Conservation (phyloP, 2,888 invertebrate species). For the Epicampocera succincta region DNA sequence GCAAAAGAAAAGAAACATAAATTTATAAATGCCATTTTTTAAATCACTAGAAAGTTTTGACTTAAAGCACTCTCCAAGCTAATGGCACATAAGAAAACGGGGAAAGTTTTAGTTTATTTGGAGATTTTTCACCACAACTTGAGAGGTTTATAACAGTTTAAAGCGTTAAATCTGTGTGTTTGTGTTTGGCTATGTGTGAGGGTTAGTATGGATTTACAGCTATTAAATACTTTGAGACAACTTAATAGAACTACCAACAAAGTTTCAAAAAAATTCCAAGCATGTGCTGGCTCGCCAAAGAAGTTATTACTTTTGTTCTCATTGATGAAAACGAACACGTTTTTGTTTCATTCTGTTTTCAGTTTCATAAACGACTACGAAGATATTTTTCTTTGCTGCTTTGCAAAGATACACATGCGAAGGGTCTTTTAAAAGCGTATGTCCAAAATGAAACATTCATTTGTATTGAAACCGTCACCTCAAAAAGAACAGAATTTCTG, state of each 20-base stretch:
- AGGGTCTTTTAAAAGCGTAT: conserved; percentile 32
- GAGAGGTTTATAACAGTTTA: no score
- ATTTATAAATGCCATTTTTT: no score
- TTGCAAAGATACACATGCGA: conserved; percentile 4
- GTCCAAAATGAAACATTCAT: conserved; percentile 37
- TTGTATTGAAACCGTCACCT: conserved; percentile 26
- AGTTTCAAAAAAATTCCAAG: conserved; percentile 28
- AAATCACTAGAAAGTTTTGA: no score
- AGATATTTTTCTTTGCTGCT: background rate
- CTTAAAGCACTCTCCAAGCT: no score
- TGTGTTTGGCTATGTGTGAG: no score
- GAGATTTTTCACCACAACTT: no score
- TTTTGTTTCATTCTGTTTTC: background rate
- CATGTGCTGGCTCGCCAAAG: conserved; percentile 56
- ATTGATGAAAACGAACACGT: conserved; percentile 30
- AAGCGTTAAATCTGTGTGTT: background rate
- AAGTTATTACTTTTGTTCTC: conserved; percentile 54
- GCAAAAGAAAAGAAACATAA: no score
- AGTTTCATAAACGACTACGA: background rate
- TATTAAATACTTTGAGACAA: background rate
- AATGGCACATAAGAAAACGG: no score
- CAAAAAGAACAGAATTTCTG: conserved; percentile 24
- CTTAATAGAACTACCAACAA: conserved; percentile 10
- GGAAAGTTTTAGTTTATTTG: no score
- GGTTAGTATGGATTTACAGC: background rate